Evolutionary conservation across 2,888 invertebrate species (phyloP), one percentile per base, ranked within the genome.

Genomic region (Aleiodes leptofemur): DNA sequence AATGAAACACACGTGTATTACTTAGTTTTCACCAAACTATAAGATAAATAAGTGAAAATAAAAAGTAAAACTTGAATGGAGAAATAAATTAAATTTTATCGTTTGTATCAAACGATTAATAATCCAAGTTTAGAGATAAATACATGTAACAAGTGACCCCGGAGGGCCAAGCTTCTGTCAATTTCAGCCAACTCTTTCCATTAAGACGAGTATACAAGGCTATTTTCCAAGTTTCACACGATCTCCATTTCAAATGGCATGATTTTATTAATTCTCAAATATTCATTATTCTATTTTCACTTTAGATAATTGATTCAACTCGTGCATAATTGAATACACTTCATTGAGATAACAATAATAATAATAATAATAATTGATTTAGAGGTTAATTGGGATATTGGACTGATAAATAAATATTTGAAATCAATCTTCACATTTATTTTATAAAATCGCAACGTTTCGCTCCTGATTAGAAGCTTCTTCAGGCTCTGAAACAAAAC

Each of bases 81-180:
- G 16, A 43, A 75, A 78, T 79, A 79, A 79, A 79, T 79, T 78
- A 76, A 78, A 76, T 78, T 76, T 79, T 78, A 79, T 79, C 79
- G 75, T 75, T 69, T 76, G 70, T 71, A 79, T 79, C 78, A 75
- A 69, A 56, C 76, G 76, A 79, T 79, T 79, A 78, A 79, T 79
- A 78, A 78, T 76, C 76, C 73, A 68, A 68, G 59, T 73, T 78
- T 73, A 59, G 71, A 61, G 73, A 79, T 79, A 73, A 76, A 78
- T 78, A 74, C 71, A 75, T 74, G 69, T 68, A 66, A 73, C 75
- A 70, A 69, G 53, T 77, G 74, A 79, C 23, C 79, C 79, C 79
- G 50, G 23, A 71, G 51, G 75, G 48, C 73, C 74, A 76, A 76
- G 78, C 78, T 79, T 79, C 79, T 79, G 79, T 79, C 79, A 79